Percentiles rank a stretch among this genome's conserved stretches.
phyloP scores from a whole-genome alignment of 1,140 invertebrate species.

The Bursaphelenchus mucronatus region DNA sequence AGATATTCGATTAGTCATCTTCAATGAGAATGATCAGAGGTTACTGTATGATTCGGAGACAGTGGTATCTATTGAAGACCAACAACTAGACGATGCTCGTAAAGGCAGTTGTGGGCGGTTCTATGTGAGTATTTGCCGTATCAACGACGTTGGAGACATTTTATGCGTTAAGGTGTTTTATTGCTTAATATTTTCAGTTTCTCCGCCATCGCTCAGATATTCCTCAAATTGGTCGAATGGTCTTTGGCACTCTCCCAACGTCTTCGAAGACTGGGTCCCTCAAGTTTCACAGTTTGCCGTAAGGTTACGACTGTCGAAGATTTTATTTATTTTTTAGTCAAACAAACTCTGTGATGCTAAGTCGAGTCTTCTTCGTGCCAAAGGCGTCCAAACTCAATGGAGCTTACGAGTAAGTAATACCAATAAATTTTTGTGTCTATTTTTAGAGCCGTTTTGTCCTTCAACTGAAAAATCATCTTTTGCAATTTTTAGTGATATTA shows the following conservation, averaged over 20 bases:
- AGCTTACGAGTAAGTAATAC: background rate
- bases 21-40: slow-evolving; percentile 28
- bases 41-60: slow-evolving; percentile 37
- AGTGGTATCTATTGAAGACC: slow-evolving; percentile 28
- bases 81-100: slow-evolving; percentile 20
- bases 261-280: slow-evolving; percentile 26
- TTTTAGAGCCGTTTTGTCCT: background rate
- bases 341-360: slow-evolving; percentile 33
- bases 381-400: slow-evolving; percentile 27
- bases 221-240: slow-evolving; percentile 30
- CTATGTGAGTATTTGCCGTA: slow-evolving; percentile 18
- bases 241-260: slow-evolving; percentile 33
- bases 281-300: slow-evolving; percentile 36
- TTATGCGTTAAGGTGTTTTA: background rate
- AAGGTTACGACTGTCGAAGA: slow-evolving; percentile 1
- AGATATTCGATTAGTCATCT: slow-evolving; percentile 29
- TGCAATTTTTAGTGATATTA: slow-evolving; percentile 24
- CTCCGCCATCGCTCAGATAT: slow-evolving; percentile 33
- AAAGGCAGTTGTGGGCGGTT: slow-evolving; percentile 35
- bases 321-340: slow-evolving; percentile 28
- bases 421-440: slow-evolving; percentile 18
- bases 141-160: too few species aligned
- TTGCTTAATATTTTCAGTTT: slow-evolving; percentile 30
- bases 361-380: slow-evolving; percentile 33
- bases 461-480: background rate